These are phyloP conservation scores for Anolis apletophallus DNA, from an alignment of 2,797 vertebrate species.

Conservation along the genomic window DNA sequence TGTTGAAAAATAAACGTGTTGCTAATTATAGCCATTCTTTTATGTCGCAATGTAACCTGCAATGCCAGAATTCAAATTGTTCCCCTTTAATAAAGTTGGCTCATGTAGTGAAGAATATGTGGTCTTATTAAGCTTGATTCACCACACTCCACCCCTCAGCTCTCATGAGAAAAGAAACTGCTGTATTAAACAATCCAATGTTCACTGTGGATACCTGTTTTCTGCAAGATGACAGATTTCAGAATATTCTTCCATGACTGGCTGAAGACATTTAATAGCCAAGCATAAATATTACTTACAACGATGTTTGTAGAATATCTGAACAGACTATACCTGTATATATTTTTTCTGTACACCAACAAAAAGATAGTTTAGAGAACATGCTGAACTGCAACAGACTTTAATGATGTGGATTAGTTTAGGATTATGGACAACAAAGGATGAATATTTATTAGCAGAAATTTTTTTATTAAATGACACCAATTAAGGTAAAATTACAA, in stretches of 20 bases:
- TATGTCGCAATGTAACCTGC: constrained; percentile 52
- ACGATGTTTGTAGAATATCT: neutral
- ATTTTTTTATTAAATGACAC: neutral
- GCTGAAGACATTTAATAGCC: neutral
- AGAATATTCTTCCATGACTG: neutral
- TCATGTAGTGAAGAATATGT: constrained; percentile 52
- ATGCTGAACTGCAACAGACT: neutral
- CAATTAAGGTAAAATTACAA: constrained; percentile 45
- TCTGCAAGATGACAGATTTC: neutral
- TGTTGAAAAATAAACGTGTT: constrained; percentile 61
- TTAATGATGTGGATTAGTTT: constrained; percentile 37
- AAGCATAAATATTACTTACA: constrained; percentile 9
- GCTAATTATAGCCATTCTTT: constrained; percentile 57
- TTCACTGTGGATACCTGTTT: neutral
- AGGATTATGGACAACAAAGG: constrained; percentile 34
- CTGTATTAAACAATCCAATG: neutral
- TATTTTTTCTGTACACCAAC: neutral
- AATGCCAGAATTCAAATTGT: constrained; percentile 49
- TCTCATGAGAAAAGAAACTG: constrained; percentile 16
- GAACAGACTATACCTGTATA: neutral
- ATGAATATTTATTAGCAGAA: constrained; percentile 21
- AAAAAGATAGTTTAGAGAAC: constrained; percentile 17
- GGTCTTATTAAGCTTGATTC: constrained; percentile 30
- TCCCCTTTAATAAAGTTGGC: constrained; percentile 37
- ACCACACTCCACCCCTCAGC: constrained; percentile 21